Percentiles rank a stretch among this genome's conserved stretches.
Evolutionary conservation across 2,113 vertebrate genomes (phyloP).

Genomic region (cat (Felis catus)): DNA sequence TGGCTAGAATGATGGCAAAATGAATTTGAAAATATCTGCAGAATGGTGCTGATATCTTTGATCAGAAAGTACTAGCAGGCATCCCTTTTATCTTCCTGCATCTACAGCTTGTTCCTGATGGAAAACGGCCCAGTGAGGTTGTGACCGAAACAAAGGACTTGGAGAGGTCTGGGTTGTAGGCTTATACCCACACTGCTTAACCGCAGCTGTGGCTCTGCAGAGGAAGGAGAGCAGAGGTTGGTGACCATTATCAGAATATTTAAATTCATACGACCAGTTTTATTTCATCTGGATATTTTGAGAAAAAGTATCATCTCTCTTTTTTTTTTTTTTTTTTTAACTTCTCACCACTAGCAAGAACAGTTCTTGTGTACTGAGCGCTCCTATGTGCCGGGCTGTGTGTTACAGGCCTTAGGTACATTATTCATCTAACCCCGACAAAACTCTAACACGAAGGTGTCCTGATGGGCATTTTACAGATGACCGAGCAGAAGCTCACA

Average conservation of each 20-base stretch:
- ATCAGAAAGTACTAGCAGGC: slow-evolving; percentile 17
- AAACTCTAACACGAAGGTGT: not conserved
- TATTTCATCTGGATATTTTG: not conserved
- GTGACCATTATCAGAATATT: not conserved
- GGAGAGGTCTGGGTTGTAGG: not conserved
- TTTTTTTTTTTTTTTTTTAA: not conserved
- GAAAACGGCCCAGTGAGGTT: not conserved
- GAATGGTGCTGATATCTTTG: slow-evolving; percentile 21
- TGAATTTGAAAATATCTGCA: slow-evolving; percentile 57
- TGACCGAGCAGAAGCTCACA: not conserved
- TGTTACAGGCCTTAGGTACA: not conserved
- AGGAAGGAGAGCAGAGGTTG: not conserved
- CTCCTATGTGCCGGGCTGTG: not conserved
- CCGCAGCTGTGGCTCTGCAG: not conserved
- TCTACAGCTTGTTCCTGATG: not conserved
- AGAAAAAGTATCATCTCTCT: not conserved
- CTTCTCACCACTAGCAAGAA: not conserved
- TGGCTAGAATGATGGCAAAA: slow-evolving; percentile 51
- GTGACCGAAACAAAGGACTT: not conserved
- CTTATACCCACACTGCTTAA: not conserved
- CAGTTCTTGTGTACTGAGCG: not conserved
- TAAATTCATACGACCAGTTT: not conserved
- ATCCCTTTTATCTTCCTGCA: not conserved
- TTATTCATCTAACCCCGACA: not conserved
- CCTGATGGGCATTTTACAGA: not conserved